These are phyloP conservation scores for Cherax quadricarinatus DNA, from an alignment of 1,140 invertebrate species.

Conservation along the genomic window DNA sequence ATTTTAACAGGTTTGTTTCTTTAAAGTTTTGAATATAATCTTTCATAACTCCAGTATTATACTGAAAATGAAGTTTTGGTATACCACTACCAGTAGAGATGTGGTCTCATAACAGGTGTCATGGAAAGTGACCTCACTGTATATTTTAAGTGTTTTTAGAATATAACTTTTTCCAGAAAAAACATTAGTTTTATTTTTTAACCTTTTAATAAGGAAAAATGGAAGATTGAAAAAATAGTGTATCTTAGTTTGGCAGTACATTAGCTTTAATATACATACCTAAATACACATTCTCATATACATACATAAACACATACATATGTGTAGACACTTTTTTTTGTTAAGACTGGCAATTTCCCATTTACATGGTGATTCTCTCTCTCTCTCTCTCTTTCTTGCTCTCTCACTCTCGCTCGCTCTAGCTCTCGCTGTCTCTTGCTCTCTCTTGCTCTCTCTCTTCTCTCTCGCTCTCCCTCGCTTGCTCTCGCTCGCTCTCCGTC, in stretches of 20 bases:
- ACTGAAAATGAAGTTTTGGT: not conserved
- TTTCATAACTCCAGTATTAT: not conserved
- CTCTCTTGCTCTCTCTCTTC: too few relatives aligned
- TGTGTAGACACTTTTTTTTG: not conserved
- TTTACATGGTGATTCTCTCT: too few relatives aligned
- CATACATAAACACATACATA: not conserved
- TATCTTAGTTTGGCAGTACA: too few relatives aligned
- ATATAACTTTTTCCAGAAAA: not conserved
- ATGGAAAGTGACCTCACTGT: not conserved
- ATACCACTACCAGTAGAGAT: not conserved
- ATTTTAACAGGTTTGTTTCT: not conserved
- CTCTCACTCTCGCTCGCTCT: too few relatives aligned
- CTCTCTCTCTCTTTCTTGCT: too few relatives aligned
- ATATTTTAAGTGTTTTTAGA: conserved; percentile 1
- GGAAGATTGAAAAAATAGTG: not conserved
- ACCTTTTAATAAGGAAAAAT: not conserved
- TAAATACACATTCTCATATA: conserved; percentile 6
- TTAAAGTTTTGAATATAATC: not conserved
- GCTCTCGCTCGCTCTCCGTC: too few relatives aligned
- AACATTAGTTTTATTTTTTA: not conserved
- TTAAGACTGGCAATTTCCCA: not conserved
- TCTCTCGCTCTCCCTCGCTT: too few relatives aligned
- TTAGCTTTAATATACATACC: not conserved
- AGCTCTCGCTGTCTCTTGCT: too few relatives aligned
- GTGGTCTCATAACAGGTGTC: not conserved